Conservation (phyloP, 2,797 vertebrate species). For the Propithecus perrieri region DNA sequence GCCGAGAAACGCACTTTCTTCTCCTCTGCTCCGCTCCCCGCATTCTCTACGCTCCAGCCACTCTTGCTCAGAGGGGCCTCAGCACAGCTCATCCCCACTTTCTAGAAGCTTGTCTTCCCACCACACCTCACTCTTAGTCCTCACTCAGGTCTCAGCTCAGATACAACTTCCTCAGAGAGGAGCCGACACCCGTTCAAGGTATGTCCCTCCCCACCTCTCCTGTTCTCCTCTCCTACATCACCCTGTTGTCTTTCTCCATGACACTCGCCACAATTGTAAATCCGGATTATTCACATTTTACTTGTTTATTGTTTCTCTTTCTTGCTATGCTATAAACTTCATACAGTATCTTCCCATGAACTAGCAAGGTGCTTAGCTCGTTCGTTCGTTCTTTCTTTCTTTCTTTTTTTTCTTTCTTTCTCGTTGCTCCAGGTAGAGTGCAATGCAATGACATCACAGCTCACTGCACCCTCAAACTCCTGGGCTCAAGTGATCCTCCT, state of each 20-base stretch:
- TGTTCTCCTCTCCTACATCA: neutral
- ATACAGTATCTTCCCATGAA: neutral
- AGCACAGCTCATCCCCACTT: neutral
- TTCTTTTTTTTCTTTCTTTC: neutral
- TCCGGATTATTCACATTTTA: neutral
- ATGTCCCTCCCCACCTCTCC: neutral
- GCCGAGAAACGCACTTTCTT: neutral
- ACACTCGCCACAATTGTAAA: no score
- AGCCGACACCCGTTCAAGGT: neutral
- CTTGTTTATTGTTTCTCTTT: neutral
- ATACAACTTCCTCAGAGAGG: no score
- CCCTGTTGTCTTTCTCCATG: neutral
- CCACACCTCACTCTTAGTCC: no score
- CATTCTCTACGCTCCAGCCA: no score
- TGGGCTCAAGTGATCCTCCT: neutral
- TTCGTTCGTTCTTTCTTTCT: no score
- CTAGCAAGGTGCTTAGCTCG: neutral
- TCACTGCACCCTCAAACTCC: neutral
- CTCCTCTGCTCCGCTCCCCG: neutral
- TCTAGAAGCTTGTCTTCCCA: neutral
- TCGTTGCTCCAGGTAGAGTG: neutral
- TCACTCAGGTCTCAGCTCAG: neutral
- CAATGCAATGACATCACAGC: neutral
- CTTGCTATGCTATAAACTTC: neutral
- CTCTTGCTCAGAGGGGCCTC: neutral